Base-by-base conservation (phyloP, 2,797 vertebrate species). In the Lophotriccus pileatus region DNA sequence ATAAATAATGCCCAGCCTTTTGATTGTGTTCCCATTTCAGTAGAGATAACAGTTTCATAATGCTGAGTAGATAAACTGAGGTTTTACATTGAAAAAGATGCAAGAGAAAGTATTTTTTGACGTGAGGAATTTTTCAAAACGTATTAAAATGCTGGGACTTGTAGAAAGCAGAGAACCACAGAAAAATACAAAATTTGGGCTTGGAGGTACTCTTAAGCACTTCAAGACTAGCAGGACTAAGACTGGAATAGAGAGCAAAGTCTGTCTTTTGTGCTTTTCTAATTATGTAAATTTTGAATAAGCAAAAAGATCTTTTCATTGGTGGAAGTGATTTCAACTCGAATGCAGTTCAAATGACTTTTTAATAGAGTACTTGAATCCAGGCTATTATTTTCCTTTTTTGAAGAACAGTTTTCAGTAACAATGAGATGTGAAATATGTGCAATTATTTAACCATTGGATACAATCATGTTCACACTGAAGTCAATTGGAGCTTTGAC, bases 281-380 rank as follows among this genome's bases (percentile, higher is more conserved):
- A 97, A 97, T 97, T 95, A 94, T 88, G 92, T 90, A 84, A 43
- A 94, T 96, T 97, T 95, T 97, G 91, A 97, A 95, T 96, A 96
- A 96, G 89, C 92, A 86, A 95, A 87, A 96, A 94, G 83, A 91
- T 96, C 72, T 97, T 79, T 92, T 95, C 89, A 94, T 84, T 96
- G 96, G 88, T 95, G 96, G 96, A 97, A 97, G 83, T 92, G 75
- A 95, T 97, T 97, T 97, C 83, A 94, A 90, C 75, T 96, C 89
- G 96, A 97, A 96, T 96, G 89, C 59, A 92, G 90, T 97, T 97
- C 80, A 91, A 92, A 97, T 97, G 73, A 94, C 93, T 97, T 97
- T 97, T 98, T 97, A 97, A 97, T 97, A 95, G 95, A 87, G 94
- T 96, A 95, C 88, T 87, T 92, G 75, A 93, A 90, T 97, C 91